Percentiles rank a stretch among this genome's conserved stretches.
phyloP scores from a whole-genome alignment of 2,797 vertebrate genomes.

The Platyrinchus mystaceus region DNA sequence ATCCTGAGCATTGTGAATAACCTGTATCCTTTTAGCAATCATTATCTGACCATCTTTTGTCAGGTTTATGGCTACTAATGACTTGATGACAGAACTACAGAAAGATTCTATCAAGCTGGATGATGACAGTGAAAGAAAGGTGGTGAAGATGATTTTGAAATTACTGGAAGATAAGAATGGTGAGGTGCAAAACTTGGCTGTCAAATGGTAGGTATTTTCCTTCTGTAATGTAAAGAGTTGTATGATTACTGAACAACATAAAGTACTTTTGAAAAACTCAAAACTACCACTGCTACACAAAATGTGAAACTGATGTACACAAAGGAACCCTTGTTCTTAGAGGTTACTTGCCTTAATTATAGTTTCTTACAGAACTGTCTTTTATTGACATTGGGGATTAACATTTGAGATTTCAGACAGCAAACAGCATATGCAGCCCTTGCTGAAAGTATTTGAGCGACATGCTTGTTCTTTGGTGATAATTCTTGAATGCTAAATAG shows the following conservation, averaged over 20 bases:
- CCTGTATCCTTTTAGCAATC: not conserved
- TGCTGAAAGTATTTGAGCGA: not conserved
- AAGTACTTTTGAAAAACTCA: not conserved
- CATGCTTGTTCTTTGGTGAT: not conserved
- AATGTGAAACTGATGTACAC: not conserved
- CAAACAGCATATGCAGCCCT: not conserved
- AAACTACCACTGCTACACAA: rapidly evolving
- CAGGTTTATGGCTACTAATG: conserved; percentile 99
- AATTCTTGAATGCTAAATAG: not conserved
- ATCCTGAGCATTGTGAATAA: not conserved
- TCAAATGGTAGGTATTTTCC: conserved; percentile 89
- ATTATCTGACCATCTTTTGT: conserved; percentile 40
- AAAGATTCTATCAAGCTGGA: conserved; percentile 99
- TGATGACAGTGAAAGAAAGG: conserved; percentile 98
- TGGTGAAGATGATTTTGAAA: conserved; percentile 99
- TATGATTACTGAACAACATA: not conserved
- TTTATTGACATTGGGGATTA: not conserved
- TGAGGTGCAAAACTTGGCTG: conserved; percentile 97
- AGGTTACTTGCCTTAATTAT: not conserved
- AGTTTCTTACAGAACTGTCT: not conserved
- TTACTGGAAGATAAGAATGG: conserved; percentile 98
- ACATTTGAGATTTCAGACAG: not conserved
- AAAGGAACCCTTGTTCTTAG: not conserved
- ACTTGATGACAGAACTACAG: conserved; percentile 98
- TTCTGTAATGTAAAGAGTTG: not conserved